Evolutionary conservation across 2,888 invertebrate genomes (phyloP), one percentile per base, ranked within the genome.

Genomic region (Notodonta ziczac): DNA sequence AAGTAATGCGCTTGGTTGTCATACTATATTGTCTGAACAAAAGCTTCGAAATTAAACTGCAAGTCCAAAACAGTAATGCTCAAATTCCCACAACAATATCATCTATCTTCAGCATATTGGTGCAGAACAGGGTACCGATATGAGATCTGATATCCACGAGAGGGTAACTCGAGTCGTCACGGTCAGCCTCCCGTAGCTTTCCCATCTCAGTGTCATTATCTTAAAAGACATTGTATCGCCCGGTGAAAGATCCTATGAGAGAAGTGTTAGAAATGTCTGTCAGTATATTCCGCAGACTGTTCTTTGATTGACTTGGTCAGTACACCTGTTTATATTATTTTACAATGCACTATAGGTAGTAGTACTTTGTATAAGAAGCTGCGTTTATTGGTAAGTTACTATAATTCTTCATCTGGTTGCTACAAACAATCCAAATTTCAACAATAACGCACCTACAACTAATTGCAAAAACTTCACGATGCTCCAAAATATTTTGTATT

Each of bases 111-210:
- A 32, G 52, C 9, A 52, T 52, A 52, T 35, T 32, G 52, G 24
- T 52, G 32, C 52, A 52, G 52, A 32, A 69, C 60, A 65, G 60
- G 56, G 10, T 57, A 72, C 44, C 58, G 42, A 57, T 65, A 66
- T 72, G 77, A 65, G 74, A 75, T 59, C 56, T 67, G 85, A 89
- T 87, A 85, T 74, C 73, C 77, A 68, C 76, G 81, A 80, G 81
- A 85, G 63, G 50, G 90, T 83, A 88, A 89, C 73, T 53, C 54
- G 64, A 87, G 63, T 63, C 85, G 89, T 89, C 87, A 91, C 86
- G 90, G 86, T 88, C 83, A 84, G 69, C 59, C 61, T 80, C 68
- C 74, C 78, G 72, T 77, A 70, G 77, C 89, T 89, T 90, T 91
- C 89, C 85, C 86, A 87, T 86, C 83, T 71, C 65, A 69, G 78